Evolutionary conservation across 2,113 vertebrate genomes (phyloP), one percentile per base, ranked within the genome.

Genomic region (Rhabdornis inornatus): DNA sequence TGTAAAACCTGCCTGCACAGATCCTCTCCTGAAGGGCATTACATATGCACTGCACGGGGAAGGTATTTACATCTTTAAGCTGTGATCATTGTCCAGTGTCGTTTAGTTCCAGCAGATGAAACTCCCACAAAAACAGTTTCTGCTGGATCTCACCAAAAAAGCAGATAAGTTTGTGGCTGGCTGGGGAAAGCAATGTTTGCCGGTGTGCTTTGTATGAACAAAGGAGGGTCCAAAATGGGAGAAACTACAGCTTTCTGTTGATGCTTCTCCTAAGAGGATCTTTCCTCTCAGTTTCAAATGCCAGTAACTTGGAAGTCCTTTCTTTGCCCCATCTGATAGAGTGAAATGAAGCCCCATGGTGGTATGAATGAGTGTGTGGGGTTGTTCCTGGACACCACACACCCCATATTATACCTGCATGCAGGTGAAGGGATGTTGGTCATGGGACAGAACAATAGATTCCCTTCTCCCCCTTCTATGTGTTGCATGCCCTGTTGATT

Each of bases 1-100:
- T 24, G 31, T 10, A 31, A 55, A 78, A 57, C 5, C 1, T 39
- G 79, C 30, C 70, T 47, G 49, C 28, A 23, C 47, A 47, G 23
- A 31, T 61, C 30, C 25, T 22, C 49, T 78, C 63, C 74, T 24
- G 25, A 55, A 4, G n/a, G 37, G 33, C 13, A 24, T 68, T 59
- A 9, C 0, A 0, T 4, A 24, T 47, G 42, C 40, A 1, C 63
- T 61, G 68, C 25, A 27, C 3, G 0, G 19, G 30, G 39, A 68
- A 37, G 27, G 50, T 56, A 66, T 66, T 90, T 56, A 44, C 15
- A 17, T 21, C 44, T 61, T 78, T n/a, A 33, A 75, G 56, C 69
- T 92, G 44, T 0, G 1, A 72, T 69, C 35, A 2, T 71, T 88
- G 86, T 90, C 91, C 61, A 3, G 56, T 0, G 1, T 0, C 1